Evolutionary conservation across 1,140 invertebrate species (phyloP), one percentile per base, ranked within the genome.

Genomic region (Globodera rostochiensis): DNA sequence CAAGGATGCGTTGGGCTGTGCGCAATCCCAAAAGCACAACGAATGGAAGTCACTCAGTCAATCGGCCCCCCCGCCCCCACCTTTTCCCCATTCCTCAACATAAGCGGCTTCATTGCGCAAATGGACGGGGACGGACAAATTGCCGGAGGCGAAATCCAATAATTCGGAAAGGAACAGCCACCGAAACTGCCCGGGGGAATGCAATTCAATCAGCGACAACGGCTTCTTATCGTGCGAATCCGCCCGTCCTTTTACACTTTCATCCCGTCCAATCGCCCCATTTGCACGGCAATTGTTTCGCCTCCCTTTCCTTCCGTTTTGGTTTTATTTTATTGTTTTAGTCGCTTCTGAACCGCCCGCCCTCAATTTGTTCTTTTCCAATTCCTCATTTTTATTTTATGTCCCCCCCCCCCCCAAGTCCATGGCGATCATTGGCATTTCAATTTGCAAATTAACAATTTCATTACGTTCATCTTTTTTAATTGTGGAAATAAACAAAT

Each of bases 51-150:
- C 57, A 60, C 57, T 60, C 57, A 60, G 57, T 60, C 57, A 60
- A 60, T 60, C 57, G 57, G 57, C 19, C 57, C 3, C 36, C 25
- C 25, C 57, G 1, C 15, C 57, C 57, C 57, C 57, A 0, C 57
- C 19, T 60, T 19, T 60, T 15, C 69, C n/a, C 13, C 25, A 47
- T 71, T 45, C 36, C n/a, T 8, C 67, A 69, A 6, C 8, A 19
- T 11, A 36, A 71, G 69, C 11, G 25, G 69, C 25, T 45, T 47
- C 69, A 71, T 71, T 71, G 69, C 69, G 69, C 25, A 71, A 71
- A 71, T 71, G 69, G 69, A 71, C 46, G 69, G 69, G 69, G 69
- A 36, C 46, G 25, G 9, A 66, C 60, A 66, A 66, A 71, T 45
- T 19, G 69, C 25, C 25, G 19, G 19, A 36, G 25, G 69, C 11